Evolutionary conservation across 2,797 vertebrate genomes (phyloP).

Genomic region (Ctenosaura bakeri): DNA sequence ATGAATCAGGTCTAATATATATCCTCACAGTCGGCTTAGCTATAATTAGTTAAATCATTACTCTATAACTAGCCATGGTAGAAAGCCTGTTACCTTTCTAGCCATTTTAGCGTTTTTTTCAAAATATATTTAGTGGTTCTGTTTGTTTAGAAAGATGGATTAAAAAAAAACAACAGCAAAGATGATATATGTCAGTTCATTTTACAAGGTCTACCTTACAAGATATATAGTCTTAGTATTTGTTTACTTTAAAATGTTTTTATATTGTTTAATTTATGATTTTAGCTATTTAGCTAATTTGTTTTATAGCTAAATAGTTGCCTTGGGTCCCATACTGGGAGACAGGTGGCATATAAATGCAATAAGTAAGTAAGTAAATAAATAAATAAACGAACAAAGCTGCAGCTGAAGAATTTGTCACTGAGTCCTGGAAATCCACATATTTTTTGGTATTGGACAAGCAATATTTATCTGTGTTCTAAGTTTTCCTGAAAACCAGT

Average conservation of each 20-base stretch:
- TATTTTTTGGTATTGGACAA: not conserved
- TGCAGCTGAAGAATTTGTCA: constrained; percentile 15
- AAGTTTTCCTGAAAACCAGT: not conserved
- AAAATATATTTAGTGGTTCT: not conserved
- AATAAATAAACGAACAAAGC: not conserved
- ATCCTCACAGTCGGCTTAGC: not conserved
- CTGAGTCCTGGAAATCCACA: constrained; percentile 9
- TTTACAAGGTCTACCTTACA: not conserved
- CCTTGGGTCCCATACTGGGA: too few species aligned
- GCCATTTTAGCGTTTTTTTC: not conserved
- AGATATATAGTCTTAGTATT: too few species aligned
- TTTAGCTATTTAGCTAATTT: too few species aligned
- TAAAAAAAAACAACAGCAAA: constrained; percentile 7
- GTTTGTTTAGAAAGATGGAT: not conserved
- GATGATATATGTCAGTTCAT: not conserved
- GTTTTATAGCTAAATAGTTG: too few species aligned
- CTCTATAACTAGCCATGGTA: constrained; percentile 19
- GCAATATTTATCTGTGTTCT: not conserved
- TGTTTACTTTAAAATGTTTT: too few species aligned
- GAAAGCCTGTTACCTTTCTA: not conserved
- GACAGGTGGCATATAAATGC: too few species aligned
- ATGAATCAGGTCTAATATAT: not conserved
- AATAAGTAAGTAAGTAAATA: too few species aligned
- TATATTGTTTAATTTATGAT: too few species aligned
- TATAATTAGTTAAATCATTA: not conserved